Base-by-base conservation (phyloP, 2,888 invertebrate genomes). In the Colletes collaris region DNA sequence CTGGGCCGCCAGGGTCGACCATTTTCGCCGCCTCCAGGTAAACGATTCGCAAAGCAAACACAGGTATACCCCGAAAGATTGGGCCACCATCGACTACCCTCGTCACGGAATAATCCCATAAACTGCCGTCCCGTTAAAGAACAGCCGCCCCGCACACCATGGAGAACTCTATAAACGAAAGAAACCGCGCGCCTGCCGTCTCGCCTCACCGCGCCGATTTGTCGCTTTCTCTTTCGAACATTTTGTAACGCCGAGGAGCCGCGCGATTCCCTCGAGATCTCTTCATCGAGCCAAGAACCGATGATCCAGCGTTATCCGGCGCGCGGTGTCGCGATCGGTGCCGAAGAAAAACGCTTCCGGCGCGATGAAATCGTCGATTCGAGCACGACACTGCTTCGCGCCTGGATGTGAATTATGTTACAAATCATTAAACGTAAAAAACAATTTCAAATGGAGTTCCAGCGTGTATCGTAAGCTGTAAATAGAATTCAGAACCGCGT, bases 41-140 rank as follows among this genome's bases (percentile, higher is more conserved):
- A 79, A 75, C 77, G 69, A 64, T 72, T 70, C 66, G 67, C 65
- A 72, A 75, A 75, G 58, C 76, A 80, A 70, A 64, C 63, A 71
- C 83, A 85, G 81, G 81, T 85, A 85, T 63, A 44, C 73, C 70
- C 67, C 55, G 5, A 13, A n/a, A 69, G 72, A 82, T 55, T 46
- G 60, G 44, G 52, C 40, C 62, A 63, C 58, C 60, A 35, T 64
- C 46, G 53, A 55, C 50, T 80, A 83, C 64, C 80, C 75, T 75
- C 75, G 80, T 81, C 83, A 77, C 64, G 80, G 70, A 78, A 77
- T 82, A 82, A 80, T 76, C 75, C 72, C 56, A 62, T 76, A 83
- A 85, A 85, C 76, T 77, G 65, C 40, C 75, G 53, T 65, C 64
- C 69, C 60, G 63, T 37, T 64, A 74, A 56, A 76, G 66, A 59